Conservation (phyloP, 2,888 invertebrate genomes). For the Drosophila emarginata region DNA sequence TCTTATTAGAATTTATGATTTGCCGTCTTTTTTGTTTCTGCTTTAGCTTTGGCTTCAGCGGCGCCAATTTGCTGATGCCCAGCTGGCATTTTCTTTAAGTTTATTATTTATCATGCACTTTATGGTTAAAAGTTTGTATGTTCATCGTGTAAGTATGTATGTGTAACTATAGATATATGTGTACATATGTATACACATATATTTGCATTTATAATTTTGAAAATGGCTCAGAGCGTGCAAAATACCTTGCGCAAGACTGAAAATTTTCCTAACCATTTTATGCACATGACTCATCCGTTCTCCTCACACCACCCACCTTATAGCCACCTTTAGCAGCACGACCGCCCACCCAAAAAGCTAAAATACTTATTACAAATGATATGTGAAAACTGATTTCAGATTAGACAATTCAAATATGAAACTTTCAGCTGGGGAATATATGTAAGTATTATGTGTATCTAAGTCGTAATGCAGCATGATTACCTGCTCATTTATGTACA, state of each 20-base stretch:
- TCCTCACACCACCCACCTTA: background rate
- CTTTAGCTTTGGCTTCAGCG: slow-evolving; percentile 25
- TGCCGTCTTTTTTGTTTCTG: slow-evolving; percentile 37
- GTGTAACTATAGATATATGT: slow-evolving; percentile 6
- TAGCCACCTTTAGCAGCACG: background rate
- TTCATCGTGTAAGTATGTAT: background rate
- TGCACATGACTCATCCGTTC: slow-evolving; percentile 37
- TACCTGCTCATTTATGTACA: too few species aligned
- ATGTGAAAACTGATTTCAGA: background rate
- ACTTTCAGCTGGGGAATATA: background rate
- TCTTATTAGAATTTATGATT: slow-evolving; percentile 51
- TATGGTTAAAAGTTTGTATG: slow-evolving; percentile 30
- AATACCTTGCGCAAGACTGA: slow-evolving; percentile 36
- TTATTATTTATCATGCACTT: slow-evolving; percentile 50
- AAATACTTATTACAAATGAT: background rate
- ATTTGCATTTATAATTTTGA: slow-evolving; percentile 46
- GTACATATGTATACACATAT: too few species aligned
- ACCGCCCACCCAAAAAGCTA: background rate
- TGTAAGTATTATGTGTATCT: too few species aligned
- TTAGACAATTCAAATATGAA: background rate
- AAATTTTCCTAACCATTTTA: slow-evolving; percentile 31
- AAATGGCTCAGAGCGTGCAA: slow-evolving; percentile 44
- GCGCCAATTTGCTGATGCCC: slow-evolving; percentile 23
- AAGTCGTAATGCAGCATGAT: too few species aligned
- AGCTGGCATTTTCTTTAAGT: slow-evolving; percentile 42